These are phyloP conservation scores for Gerris lacustris DNA, from an alignment of 2,888 invertebrate genomes.

Conservation along the genomic window DNA sequence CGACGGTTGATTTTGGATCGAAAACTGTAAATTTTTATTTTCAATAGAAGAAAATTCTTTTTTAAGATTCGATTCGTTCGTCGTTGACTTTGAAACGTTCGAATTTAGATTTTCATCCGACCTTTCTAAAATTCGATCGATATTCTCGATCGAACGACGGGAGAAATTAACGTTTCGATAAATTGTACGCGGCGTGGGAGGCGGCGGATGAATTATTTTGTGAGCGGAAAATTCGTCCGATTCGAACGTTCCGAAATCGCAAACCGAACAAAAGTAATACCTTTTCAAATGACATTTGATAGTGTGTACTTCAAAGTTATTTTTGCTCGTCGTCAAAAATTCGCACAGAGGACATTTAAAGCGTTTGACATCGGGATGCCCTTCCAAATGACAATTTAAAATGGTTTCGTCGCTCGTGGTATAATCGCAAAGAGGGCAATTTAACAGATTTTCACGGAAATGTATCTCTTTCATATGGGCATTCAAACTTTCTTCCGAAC, in stretches of 20 bases:
- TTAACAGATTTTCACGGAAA: not conserved
- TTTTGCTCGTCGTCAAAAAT: not conserved
- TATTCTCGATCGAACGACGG: no score
- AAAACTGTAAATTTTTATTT: no score
- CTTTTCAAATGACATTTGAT: not conserved
- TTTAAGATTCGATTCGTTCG: no score
- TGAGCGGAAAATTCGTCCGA: not conserved
- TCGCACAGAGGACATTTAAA: not conserved
- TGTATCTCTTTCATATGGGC: not conserved
- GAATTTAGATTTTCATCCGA: no score
- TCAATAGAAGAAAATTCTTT: no score
- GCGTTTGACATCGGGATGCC: not conserved
- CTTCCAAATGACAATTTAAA: conserved; percentile 3
- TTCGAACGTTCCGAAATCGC: not conserved
- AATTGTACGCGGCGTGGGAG: not conserved
- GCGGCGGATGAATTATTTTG: not conserved
- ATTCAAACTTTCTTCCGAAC: not conserved
- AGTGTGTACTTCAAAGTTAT: not conserved
- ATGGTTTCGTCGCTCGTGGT: not conserved
- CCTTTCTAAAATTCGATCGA: no score
- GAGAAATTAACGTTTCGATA: not conserved
- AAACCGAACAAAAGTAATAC: not conserved
- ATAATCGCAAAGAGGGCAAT: not conserved
- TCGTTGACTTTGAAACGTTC: no score
- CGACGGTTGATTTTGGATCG: no score